Percentiles rank a stretch among this genome's conserved stretches.
Evolutionary conservation across 1,140 invertebrate genomes (phyloP).

Genomic region (Agraylea sexmaculata): DNA sequence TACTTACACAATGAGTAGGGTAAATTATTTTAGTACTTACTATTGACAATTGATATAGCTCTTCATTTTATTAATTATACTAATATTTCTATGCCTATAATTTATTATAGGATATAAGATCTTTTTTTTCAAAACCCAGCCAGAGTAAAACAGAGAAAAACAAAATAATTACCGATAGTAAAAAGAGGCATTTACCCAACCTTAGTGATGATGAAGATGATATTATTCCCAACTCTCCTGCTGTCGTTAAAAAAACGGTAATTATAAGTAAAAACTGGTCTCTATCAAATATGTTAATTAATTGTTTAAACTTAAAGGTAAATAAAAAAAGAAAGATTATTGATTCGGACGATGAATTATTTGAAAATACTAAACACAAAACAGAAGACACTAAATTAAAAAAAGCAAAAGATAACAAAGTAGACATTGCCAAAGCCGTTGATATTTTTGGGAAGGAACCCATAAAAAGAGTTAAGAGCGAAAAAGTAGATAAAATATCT

Average conservation of each 20-base stretch:
- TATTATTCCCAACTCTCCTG: slow-evolving; percentile 33
- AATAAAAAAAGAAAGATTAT: slow-evolving; percentile 23
- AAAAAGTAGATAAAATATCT: slow-evolving; percentile 19
- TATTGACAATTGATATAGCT: too few relatives aligned
- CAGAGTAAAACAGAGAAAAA: slow-evolving; percentile 22
- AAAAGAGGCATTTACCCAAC: slow-evolving; percentile 17
- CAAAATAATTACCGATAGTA: neutral
- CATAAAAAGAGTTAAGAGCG: slow-evolving; percentile 33
- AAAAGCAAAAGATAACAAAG: slow-evolving; percentile 28
- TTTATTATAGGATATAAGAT: slow-evolving; percentile 38
- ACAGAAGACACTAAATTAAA: slow-evolving; percentile 19
- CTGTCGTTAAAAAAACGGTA: slow-evolving; percentile 28
- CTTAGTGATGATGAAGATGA: slow-evolving; percentile 28
- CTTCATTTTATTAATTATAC: neutral
- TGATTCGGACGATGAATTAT: slow-evolving; percentile 11
- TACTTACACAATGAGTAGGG: too few relatives aligned
- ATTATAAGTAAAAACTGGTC: neutral
- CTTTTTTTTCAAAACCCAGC: slow-evolving; percentile 28
- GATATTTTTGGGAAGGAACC: slow-evolving; percentile 31
- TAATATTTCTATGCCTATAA: neutral
- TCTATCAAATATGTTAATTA: slow-evolving; percentile 11
- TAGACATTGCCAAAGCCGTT: slow-evolving; percentile 26
- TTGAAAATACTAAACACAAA: slow-evolving; percentile 19
- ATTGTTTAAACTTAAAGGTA: slow-evolving; percentile 23
- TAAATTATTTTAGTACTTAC: too few relatives aligned